Evolutionary conservation across 2,888 invertebrate genomes (phyloP), one percentile per base, ranked within the genome.

Genomic region (Drosophila ustulata): DNA sequence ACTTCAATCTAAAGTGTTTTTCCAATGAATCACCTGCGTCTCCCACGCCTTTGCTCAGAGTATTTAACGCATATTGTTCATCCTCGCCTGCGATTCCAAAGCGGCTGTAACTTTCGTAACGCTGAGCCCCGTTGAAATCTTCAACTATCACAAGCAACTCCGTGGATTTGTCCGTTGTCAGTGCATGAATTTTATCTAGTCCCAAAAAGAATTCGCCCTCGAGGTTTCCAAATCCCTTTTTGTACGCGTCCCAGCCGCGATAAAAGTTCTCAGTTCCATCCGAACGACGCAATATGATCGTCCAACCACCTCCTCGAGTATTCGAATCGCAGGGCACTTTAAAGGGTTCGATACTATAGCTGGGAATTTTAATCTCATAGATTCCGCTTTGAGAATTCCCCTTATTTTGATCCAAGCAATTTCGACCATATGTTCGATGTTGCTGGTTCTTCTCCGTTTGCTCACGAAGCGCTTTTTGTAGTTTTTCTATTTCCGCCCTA

Each of bases 121-220:
- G 37, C 4, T 45, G n/a, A 1, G 58, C 47, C 2, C 61, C 64
- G 3, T 62, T 65, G 13, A 55, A 68, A 13, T 75, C 75, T 41
- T 68, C 65, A 5, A 75, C 18, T 0, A 68, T 3, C 9, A 75
- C 64, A 0, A 77, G 30, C 0, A 75, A 9, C 8, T 72, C 65
- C 39, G 67, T 67, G 4, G 6, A 11, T 28, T 58, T 4, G 3
- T 55, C 56, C 0, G 50, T 11, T 0, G 61, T 77, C 6, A 75
- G 13, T 6, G 72, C 68, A 28, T 76, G 73, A 9, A 78, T 59
- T 28, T 78, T 78, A 0, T 78, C 79, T n/a, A 78, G 41, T 0
- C 78, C 78, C 5, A 78, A 23, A 26, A 75, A 78, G 34, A 75
- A 78, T 30, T 78, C 78, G 0, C 67, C 61, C 8, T 71, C 45